Base-by-base conservation (phyloP, 2,797 vertebrate genomes). In the Rhincodon typus region DNA sequence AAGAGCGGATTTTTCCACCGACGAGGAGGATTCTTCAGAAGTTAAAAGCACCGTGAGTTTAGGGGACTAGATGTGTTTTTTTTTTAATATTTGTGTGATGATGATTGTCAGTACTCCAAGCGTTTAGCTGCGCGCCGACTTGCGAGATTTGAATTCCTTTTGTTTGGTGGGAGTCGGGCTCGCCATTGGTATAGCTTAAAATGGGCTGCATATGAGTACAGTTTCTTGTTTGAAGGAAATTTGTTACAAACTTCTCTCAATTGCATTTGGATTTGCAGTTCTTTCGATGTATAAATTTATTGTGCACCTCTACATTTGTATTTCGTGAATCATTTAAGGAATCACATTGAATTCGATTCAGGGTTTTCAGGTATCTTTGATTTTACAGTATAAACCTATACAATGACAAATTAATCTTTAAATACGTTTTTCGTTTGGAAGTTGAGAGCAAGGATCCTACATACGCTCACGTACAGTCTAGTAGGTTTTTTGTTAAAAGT, bases 1-100 rank as follows among this genome's bases (percentile, higher is more conserved):
- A n/a, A 96, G 96, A 0, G 96, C 96, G 70, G 97, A 97, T 94
- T 98, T 98, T 96, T 98, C 98, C 6, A 98, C 98, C 96, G 98
- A 98, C 95, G 98, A 98, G 90, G 98, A 98, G 77, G 97, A 98
- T 77, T 88, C 86, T 62, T 94, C 90, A 42, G 90, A 93, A 93
- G 90, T 93, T 67, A 93, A 93, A 93, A 93, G 62, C 90, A 93
- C 66, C n/a, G 90, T 93, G 90, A 93, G 90, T 93, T 93, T 69
- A 93, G 90, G 90, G 90, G 21, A 93, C 19, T 69, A 1, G 62
- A 67, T 69, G 30, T 66, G 90, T 93, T 10, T 77, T 66, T 69
- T 57, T 25, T 67, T 67, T 17, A 30, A 57, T 91, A n/a, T 91
- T 66, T 69, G 88, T 62, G 17, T 67, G 62, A 25, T 34, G 19